phyloP scores from a whole-genome alignment of 2,888 invertebrate species.

The Nysson spinosus region DNA sequence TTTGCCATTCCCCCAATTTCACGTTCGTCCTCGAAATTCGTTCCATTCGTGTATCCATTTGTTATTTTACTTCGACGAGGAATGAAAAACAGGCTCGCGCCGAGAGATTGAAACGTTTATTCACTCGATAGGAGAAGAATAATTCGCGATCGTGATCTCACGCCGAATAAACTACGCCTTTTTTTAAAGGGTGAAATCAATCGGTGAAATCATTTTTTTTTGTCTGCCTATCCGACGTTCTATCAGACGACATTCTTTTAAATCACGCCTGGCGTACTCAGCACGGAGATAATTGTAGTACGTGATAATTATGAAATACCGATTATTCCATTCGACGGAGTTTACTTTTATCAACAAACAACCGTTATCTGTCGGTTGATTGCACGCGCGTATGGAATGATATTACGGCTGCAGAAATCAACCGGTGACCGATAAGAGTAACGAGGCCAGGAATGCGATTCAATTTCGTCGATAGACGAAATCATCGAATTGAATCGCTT shows the following conservation, averaged over 20 bases:
- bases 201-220: not conserved
- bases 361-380: not conserved
- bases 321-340: not conserved
- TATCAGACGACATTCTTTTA: constrained; percentile 1
- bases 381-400: not conserved
- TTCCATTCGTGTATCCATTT: not conserved
- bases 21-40: not conserved
- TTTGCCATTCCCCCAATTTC: not conserved
- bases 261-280: too few relatives aligned
- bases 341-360: constrained; percentile 9
- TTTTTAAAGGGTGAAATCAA: too few relatives aligned
- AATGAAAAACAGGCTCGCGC: constrained; percentile 1
- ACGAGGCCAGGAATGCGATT: constrained; percentile 16
- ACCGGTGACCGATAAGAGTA: constrained; percentile 23
- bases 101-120: constrained; percentile 34
- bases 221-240: not conserved
- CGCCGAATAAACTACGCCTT: not conserved
- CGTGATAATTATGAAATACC: constrained; percentile 25
- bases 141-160: constrained; percentile 16
- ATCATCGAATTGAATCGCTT: constrained; percentile 8
- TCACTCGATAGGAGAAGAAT: constrained; percentile 33
- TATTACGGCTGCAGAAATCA: not conserved
- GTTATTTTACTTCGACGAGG: not conserved
- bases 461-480: constrained; percentile 2
- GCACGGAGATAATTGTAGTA: too few relatives aligned